phyloP scores from a whole-genome alignment of 2,888 invertebrate species.

The Linnaemya tessellans region DNA sequence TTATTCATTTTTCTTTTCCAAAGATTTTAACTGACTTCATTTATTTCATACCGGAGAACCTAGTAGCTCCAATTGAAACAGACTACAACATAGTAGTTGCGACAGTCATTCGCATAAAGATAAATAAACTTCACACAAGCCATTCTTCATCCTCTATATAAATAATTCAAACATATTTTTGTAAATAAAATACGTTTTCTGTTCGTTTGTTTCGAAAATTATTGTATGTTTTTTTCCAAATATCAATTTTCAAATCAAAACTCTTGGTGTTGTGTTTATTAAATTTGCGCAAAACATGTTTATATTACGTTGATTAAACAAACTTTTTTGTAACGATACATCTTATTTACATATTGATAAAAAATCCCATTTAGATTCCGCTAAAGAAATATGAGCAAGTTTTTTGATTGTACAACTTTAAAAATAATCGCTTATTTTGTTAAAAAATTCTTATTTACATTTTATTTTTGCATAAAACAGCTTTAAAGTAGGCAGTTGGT shows the following conservation, averaged over 20 bases:
- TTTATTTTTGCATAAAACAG: conserved; percentile 60
- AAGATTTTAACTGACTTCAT: not conserved
- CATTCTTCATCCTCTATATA: conserved; percentile 17
- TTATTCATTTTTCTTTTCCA: not conserved
- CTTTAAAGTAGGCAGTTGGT: conserved; percentile 57
- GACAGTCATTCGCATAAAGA: conserved; percentile 5
- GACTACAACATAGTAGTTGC: not conserved
- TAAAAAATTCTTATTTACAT: conserved; percentile 46
- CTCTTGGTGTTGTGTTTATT: conserved; percentile 81
- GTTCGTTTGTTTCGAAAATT: conserved; percentile 75
- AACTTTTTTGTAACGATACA: conserved; percentile 49
- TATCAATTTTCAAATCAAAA: conserved; percentile 69
- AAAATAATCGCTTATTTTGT: conserved; percentile 73
- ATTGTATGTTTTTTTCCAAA: conserved; percentile 74
- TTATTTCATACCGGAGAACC: not conserved
- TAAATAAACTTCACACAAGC: not conserved
- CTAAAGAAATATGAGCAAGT: conserved; percentile 27
- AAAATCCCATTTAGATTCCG: conserved; percentile 55
- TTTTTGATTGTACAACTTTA: conserved; percentile 57
- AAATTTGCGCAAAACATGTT: conserved; percentile 75
- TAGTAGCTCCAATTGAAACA: not conserved
- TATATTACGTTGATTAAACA: conserved; percentile 58
- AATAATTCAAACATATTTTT: conserved; percentile 33
- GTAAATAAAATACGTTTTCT: conserved; percentile 57
- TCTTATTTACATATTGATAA: conserved; percentile 38